A percentile compares a stretch with the other conserved stretches of the same genome.
phyloP scores from a whole-genome alignment of 2,113 vertebrate genomes.

The Pitta sordida region DNA sequence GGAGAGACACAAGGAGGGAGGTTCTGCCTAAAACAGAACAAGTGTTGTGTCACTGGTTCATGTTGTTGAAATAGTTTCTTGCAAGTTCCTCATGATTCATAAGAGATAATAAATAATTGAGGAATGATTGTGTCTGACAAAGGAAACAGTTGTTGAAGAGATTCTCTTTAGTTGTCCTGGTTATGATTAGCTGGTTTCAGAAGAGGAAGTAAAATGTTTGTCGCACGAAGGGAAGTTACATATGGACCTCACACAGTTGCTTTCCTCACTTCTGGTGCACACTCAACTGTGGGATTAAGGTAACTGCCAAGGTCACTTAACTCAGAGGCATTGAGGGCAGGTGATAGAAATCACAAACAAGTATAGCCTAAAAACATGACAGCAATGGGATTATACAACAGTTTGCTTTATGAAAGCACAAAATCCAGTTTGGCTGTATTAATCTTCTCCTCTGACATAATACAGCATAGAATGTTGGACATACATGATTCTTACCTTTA shows the following conservation, averaged over 20 bases:
- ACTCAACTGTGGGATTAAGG: background rate
- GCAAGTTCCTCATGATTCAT: background rate
- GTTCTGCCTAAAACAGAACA: background rate
- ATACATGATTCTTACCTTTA: background rate
- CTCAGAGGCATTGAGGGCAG: background rate
- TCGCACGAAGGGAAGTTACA: background rate
- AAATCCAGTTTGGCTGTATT: background rate
- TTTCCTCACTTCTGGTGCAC: background rate
- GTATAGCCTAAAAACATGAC: background rate
- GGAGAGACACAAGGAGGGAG: background rate
- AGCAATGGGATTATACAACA: background rate
- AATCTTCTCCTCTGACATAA: background rate
- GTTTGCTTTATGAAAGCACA: background rate
- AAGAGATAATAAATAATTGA: conserved; percentile 25
- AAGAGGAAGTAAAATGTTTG: background rate
- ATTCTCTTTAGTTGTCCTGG: background rate
- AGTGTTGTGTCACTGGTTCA: background rate
- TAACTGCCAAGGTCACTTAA: background rate
- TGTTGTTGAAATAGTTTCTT: conserved; percentile 6
- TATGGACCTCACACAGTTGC: background rate
- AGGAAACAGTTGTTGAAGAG: background rate
- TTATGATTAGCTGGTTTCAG: conserved; percentile 16
- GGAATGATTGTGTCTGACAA: background rate
- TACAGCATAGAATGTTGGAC: background rate
- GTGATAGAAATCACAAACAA: background rate